These are phyloP conservation scores for Hydrochoerus hydrochaeris DNA, from an alignment of 2,113 vertebrate genomes.

Conservation along the genomic window DNA sequence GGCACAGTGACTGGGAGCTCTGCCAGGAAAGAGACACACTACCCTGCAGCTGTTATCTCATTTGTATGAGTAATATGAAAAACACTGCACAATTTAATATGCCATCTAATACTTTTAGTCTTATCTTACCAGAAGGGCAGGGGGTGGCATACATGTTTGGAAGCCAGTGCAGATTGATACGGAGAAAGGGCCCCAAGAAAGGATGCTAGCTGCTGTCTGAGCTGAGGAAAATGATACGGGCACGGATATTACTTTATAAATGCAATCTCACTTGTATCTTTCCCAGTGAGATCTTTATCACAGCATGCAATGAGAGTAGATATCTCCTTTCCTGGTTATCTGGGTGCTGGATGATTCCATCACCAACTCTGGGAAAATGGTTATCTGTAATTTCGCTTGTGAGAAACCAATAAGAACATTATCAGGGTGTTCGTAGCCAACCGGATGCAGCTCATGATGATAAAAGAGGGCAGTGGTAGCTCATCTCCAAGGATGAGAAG, in stretches of 20 bases:
- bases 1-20: conserved; percentile 46
- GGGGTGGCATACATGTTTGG: conserved; percentile 65
- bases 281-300: conserved; percentile 83
- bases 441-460: conserved; percentile 79
- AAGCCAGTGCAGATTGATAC: not conserved
- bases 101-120: conserved; percentile 73
- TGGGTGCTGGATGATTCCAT: conserved; percentile 76
- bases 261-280: conserved; percentile 86
- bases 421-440: conserved; percentile 84
- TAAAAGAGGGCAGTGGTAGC: conserved; percentile 82
- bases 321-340: conserved; percentile 81
- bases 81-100: conserved; percentile 71
- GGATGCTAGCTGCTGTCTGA: conserved; percentile 66
- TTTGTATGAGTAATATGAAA: conserved; percentile 78
- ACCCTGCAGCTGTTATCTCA: conserved; percentile 73
- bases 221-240: conserved; percentile 81
- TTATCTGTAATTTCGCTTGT: conserved; percentile 86
- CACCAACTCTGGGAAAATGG: conserved; percentile 77
- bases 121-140: conserved; percentile 58
- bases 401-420: conserved; percentile 82
- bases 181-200: conserved; percentile 47
- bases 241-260: conserved; percentile 85
- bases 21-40: conserved; percentile 68
- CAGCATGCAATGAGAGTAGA: conserved; percentile 50
- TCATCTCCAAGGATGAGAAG: conserved; percentile 85